A percentile compares a stretch with the other conserved stretches of the same genome.
These are phyloP conservation scores for Lasiurus cinereus DNA, from an alignment of 2,113 vertebrate genomes.

Conservation along the genomic window DNA sequence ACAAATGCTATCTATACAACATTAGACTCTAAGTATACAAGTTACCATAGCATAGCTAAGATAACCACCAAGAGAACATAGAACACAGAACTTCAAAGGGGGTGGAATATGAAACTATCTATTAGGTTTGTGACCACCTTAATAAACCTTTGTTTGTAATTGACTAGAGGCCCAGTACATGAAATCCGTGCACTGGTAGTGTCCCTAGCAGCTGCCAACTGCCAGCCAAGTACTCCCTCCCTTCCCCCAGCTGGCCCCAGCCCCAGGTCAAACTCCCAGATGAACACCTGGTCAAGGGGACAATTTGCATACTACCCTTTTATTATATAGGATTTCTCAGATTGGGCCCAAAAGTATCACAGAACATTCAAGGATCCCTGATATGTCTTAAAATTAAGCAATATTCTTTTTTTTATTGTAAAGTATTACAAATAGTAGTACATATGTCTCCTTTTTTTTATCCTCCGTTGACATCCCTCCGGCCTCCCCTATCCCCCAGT, in stretches of 20 bases:
- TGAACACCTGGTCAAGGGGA: too few relatives aligned
- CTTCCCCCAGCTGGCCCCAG: too few relatives aligned
- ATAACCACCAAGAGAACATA: neutral
- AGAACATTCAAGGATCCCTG: neutral
- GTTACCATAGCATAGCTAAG: neutral
- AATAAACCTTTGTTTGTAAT: neutral
- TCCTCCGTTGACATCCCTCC: too few relatives aligned
- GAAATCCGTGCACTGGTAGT: too few relatives aligned
- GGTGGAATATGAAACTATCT: neutral
- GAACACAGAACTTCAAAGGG: neutral
- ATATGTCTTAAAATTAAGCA: conserved; percentile 30
- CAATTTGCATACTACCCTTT: too few relatives aligned
- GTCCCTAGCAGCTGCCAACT: too few relatives aligned
- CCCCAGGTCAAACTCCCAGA: too few relatives aligned
- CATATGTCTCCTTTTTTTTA: too few relatives aligned
- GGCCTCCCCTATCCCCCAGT: too few relatives aligned
- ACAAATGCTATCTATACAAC: neutral
- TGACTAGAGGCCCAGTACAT: neutral
- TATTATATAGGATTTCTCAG: neutral
- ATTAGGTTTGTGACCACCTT: neutral
- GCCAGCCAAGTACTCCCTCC: too few relatives aligned
- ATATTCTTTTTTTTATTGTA: neutral
- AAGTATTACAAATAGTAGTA: too few relatives aligned
- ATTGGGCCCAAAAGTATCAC: neutral
- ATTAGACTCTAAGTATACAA: neutral